Conservation (phyloP, 2,888 invertebrate genomes). For the Dexiosoma caninum region DNA sequence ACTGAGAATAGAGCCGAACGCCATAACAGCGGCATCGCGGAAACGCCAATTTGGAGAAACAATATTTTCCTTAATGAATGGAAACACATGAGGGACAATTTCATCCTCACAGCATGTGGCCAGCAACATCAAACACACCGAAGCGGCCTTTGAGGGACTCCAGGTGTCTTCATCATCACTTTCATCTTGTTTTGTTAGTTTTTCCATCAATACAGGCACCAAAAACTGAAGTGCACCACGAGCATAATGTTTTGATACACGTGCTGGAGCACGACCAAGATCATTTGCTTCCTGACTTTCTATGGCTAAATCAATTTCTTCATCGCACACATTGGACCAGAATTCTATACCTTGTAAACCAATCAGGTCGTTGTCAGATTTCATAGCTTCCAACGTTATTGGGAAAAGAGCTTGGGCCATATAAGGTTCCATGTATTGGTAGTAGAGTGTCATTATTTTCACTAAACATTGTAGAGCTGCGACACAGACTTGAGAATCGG, state of each 20-base stretch:
- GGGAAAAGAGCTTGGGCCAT: slow-evolving; percentile 99
- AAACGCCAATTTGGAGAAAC: slow-evolving; percentile 94
- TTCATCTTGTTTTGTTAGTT: slow-evolving; percentile 97
- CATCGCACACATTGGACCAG: slow-evolving; percentile 99
- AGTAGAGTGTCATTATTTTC: slow-evolving; percentile 98
- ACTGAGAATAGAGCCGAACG: slow-evolving; percentile 95
- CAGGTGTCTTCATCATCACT: slow-evolving; percentile 99
- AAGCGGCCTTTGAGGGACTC: slow-evolving; percentile 99
- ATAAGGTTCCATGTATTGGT: slow-evolving; percentile 99
- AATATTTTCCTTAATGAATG: slow-evolving; percentile 97
- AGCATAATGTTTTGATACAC: slow-evolving; percentile 97
- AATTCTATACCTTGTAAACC: slow-evolving; percentile 99
- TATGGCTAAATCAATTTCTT: slow-evolving; percentile 96
- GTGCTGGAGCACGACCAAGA: slow-evolving; percentile 93
- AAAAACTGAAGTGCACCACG: slow-evolving; percentile 97
- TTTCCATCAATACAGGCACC: slow-evolving; percentile 95
- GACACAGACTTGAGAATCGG: slow-evolving; percentile 94
- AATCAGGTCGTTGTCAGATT: slow-evolving; percentile 96
- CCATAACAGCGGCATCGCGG: slow-evolving; percentile 98
- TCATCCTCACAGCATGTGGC: slow-evolving; percentile 98
- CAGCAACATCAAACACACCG: slow-evolving; percentile 98
- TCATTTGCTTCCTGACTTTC: slow-evolving; percentile 97
- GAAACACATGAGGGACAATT: slow-evolving; percentile 95
- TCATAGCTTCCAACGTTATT: slow-evolving; percentile 99
- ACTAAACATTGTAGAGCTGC: slow-evolving; percentile 98